phyloP scores from a whole-genome alignment of 2,797 vertebrate genomes.

The Lepus townsendii region DNA sequence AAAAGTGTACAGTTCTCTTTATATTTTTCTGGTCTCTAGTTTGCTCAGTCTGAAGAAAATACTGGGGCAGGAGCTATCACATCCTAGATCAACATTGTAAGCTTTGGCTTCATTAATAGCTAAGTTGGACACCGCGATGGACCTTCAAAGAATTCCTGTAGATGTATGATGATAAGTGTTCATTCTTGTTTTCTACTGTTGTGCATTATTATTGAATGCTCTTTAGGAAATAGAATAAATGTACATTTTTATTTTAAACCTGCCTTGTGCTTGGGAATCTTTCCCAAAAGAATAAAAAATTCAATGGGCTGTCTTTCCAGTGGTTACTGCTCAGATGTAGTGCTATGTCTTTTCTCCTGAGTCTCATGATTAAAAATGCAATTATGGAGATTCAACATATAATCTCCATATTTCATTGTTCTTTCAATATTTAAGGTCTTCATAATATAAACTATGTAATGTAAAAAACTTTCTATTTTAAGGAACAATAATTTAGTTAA shows the following conservation, averaged over 20 bases:
- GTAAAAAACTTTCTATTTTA: neutral
- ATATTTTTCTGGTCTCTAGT: neutral
- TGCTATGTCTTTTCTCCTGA: neutral
- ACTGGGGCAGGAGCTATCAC: neutral
- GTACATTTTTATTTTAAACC: neutral
- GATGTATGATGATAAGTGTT: neutral
- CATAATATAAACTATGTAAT: neutral
- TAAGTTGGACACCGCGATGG: neutral
- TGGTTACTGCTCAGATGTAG: too few relatives aligned
- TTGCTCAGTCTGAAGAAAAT: neutral
- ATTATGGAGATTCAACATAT: neutral
- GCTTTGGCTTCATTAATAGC: neutral
- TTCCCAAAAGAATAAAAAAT: neutral
- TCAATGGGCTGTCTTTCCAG: neutral
- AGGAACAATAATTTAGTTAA: neutral
- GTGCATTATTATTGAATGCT: neutral
- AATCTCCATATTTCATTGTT: neutral
- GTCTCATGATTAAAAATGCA: neutral
- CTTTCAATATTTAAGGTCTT: neutral
- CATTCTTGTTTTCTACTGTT: neutral
- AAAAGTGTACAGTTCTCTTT: neutral
- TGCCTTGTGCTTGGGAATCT: neutral
- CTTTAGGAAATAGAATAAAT: constrained; percentile 7
- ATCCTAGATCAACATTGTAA: neutral
- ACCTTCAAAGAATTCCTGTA: neutral